These are phyloP conservation scores for Centropristis striata DNA, from an alignment of 2,113 vertebrate species.

Conservation along the genomic window DNA sequence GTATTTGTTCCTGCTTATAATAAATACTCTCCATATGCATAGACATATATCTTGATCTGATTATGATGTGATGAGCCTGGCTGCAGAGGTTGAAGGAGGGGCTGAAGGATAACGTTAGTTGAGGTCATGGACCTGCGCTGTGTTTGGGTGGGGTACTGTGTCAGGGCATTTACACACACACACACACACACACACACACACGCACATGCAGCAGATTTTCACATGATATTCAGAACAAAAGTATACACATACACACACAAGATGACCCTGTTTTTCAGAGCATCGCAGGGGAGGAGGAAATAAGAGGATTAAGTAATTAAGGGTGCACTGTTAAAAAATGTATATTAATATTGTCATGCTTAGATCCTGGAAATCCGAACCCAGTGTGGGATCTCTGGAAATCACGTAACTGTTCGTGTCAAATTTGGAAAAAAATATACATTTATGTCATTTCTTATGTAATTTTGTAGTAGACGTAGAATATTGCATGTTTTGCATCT, in stretches of 20 bases:
- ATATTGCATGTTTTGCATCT: slow-evolving; percentile 21
- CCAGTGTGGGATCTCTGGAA: not conserved
- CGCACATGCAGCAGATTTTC: slow-evolving; percentile 26
- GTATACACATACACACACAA: slow-evolving; percentile 13
- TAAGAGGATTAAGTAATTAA: slow-evolving; percentile 80
- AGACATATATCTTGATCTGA: slow-evolving; percentile 14
- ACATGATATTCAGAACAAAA: slow-evolving; percentile 39
- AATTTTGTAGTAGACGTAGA: not conserved
- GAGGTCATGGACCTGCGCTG: slow-evolving; percentile 34
- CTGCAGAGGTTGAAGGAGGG: slow-evolving; percentile 29
- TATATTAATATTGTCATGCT: slow-evolving; percentile 57
- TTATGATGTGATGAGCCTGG: slow-evolving; percentile 15
- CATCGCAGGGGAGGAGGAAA: not conserved
- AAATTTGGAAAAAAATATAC: not conserved
- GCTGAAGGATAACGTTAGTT: slow-evolving; percentile 24
- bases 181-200: slow-evolving; percentile 34
- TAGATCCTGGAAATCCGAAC: slow-evolving; percentile 56
- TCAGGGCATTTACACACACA: slow-evolving; percentile 32
- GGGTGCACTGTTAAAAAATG: slow-evolving; percentile 69
- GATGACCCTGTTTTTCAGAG: slow-evolving; percentile 70
- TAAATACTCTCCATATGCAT: not conserved
- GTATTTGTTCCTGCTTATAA: not conserved
- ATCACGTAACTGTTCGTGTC: not conserved
- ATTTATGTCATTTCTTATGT: not conserved
- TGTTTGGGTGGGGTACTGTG: slow-evolving; percentile 46